Base-by-base conservation (phyloP, 2,888 invertebrate genomes). In the Cremastinae sp. region DNA sequence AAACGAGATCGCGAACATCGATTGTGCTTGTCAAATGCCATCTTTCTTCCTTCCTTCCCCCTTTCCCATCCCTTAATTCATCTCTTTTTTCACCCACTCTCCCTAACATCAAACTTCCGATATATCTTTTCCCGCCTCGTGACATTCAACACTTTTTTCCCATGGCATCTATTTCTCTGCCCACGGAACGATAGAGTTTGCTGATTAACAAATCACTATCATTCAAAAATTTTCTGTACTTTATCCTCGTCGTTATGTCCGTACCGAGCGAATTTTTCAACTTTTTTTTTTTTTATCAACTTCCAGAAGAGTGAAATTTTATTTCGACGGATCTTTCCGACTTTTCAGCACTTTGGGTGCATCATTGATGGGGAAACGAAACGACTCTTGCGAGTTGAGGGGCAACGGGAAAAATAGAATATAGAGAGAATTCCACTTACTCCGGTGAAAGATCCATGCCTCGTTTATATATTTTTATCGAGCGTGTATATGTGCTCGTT, bases 1-100 rank as follows among this genome's bases (percentile, higher is more conserved):
- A 51, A 58, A 66, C 59, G 45, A 65, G 65, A 73, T 65, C 59
- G 37, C 39, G 37, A 53, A 41, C 51, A 20, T 73, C 65, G 72
- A 73, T 73, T 59, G 65, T 65, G 58, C 65, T 45, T 65, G 72
- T 66, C 65, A 73, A 66, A 73, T 20, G 41, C 14, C 68, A 56
- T 20, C 61, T 14, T 66, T 53, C 20, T 22, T 72, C 41, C 16
- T 62, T 55, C 65, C 59, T 35, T 14, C 37, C 51, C 49, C 65
- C 58, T 35, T 14, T 20, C 51, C 49, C 65, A 20, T 37, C 65
- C 28, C 28, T 65, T 37, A 18, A 53, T 56, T 65, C 35, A 28
- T 65, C 56, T 14, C 49, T 22, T 14, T 65, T 56, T 53, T 47
- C 41, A 41, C 8, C 9, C 22, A 10, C 10, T 47, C 37, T 22